Evolutionary conservation across 2,113 vertebrate genomes (phyloP).

Genomic region (Tachysurus vachellii): DNA sequence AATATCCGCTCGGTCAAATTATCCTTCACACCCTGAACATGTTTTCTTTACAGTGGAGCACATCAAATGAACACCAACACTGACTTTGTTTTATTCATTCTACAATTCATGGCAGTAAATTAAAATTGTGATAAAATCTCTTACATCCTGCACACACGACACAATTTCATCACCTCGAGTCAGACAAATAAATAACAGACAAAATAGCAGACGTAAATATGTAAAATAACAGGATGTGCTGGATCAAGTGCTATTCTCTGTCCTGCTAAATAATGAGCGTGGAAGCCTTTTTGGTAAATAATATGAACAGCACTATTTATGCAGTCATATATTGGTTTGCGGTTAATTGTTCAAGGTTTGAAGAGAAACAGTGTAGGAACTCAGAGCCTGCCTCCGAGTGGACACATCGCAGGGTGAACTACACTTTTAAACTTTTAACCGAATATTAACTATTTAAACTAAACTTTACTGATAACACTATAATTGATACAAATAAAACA

Average conservation of each 20-base stretch:
- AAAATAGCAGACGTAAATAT: not conserved
- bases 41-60: not conserved
- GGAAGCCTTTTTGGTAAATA: not conserved
- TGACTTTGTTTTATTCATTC: not conserved
- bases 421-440: too few species aligned
- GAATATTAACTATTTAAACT: too few species aligned
- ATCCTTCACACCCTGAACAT: not conserved
- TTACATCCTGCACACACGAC: not conserved
- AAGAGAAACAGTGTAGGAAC: too few species aligned
- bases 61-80: not conserved
- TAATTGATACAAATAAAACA: too few species aligned
- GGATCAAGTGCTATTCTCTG: not conserved
- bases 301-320: not conserved
- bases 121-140: not conserved
- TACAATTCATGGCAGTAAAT: not conserved
- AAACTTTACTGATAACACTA: too few species aligned
- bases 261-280: not conserved
- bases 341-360: too few species aligned
- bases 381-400: too few species aligned
- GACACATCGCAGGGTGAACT: too few species aligned
- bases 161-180: not conserved
- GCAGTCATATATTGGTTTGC: not conserved
- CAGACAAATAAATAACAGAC: too few species aligned
- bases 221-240: not conserved
- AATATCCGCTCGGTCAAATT: not conserved